These are phyloP conservation scores for Cryptocheilus praepositus DNA, from an alignment of 2,888 invertebrate species.

Conservation along the genomic window DNA sequence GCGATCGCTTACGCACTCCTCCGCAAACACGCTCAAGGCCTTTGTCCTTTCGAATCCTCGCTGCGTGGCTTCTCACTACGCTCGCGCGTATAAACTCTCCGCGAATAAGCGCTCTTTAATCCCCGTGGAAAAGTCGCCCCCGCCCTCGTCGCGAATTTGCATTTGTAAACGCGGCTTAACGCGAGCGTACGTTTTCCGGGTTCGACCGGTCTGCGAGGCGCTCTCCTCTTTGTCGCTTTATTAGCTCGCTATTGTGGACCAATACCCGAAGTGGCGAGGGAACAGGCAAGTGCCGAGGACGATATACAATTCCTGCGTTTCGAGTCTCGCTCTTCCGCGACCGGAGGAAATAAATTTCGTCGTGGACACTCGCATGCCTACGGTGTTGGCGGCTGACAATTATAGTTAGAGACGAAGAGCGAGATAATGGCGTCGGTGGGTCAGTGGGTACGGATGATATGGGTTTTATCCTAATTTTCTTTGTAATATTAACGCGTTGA, in stretches of 20 bases:
- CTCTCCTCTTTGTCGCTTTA: constrained; percentile 48
- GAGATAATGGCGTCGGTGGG: too few relatives aligned
- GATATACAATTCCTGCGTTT: too few relatives aligned
- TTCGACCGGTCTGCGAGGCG: constrained; percentile 48
- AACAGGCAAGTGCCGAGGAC: constrained; percentile 13
- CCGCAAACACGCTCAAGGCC: neutral
- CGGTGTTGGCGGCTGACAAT: too few relatives aligned
- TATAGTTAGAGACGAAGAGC: too few relatives aligned
- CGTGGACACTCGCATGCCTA: too few relatives aligned
- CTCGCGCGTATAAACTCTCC: neutral
- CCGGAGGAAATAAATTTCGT: too few relatives aligned
- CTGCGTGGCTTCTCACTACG: too few relatives aligned
- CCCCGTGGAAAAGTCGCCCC: constrained; percentile 57
- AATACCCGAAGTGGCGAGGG: constrained; percentile 22
- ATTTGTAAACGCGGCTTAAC: constrained; percentile 58
- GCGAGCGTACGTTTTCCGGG: constrained; percentile 60
- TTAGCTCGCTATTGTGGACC: constrained; percentile 56
- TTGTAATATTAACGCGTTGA: too few relatives aligned
- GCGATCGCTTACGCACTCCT: constrained; percentile 2
- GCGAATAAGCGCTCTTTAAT: constrained; percentile 38
- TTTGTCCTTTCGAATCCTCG: constrained; percentile 5
- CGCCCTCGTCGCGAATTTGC: constrained; percentile 54
- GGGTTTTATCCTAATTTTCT: too few relatives aligned
- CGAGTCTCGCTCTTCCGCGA: too few relatives aligned
- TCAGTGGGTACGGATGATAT: too few relatives aligned